phyloP scores from a whole-genome alignment of 2,888 invertebrate genomes.

The Cantharis rustica region DNA sequence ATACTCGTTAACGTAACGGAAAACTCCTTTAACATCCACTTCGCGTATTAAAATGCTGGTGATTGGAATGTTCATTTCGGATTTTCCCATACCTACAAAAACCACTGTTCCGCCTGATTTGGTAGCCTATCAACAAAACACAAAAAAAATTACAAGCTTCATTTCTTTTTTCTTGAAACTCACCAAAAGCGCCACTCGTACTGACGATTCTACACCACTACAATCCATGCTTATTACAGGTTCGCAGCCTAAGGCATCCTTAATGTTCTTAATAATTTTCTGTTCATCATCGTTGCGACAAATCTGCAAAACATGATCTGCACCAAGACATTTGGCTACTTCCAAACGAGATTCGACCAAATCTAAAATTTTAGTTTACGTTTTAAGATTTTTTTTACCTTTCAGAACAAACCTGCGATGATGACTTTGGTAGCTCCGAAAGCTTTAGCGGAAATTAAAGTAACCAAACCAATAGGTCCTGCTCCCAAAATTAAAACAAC shows the following conservation, averaged over 20 bases:
- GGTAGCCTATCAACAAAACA: conserved; percentile 67
- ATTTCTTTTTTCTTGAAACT: background rate
- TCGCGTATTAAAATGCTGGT: conserved; percentile 81
- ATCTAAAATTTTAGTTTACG: conserved; percentile 57
- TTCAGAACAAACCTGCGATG: conserved; percentile 70
- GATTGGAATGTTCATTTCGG: conserved; percentile 80
- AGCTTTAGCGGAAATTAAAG: conserved; percentile 78
- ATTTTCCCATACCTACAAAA: conserved; percentile 85
- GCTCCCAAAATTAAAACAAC: conserved; percentile 79
- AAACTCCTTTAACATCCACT: conserved; percentile 91
- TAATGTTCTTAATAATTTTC: conserved; percentile 64
- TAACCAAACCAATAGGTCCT: conserved; percentile 88
- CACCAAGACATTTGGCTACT: conserved; percentile 79
- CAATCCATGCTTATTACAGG: conserved; percentile 87
- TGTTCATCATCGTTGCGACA: conserved; percentile 49
- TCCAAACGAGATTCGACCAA: conserved; percentile 71
- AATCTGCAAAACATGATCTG: conserved; percentile 70
- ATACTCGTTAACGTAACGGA: conserved; percentile 88
- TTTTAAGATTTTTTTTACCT: background rate
- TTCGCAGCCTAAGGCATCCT: conserved; percentile 63
- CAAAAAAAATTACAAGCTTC: background rate
- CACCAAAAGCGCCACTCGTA: conserved; percentile 78
- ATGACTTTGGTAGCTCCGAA: conserved; percentile 82
- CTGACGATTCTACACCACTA: conserved; percentile 80
- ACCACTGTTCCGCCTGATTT: conserved; percentile 85